Base-by-base conservation (phyloP, 2,888 invertebrate species). In the Catocala fraxini region DNA sequence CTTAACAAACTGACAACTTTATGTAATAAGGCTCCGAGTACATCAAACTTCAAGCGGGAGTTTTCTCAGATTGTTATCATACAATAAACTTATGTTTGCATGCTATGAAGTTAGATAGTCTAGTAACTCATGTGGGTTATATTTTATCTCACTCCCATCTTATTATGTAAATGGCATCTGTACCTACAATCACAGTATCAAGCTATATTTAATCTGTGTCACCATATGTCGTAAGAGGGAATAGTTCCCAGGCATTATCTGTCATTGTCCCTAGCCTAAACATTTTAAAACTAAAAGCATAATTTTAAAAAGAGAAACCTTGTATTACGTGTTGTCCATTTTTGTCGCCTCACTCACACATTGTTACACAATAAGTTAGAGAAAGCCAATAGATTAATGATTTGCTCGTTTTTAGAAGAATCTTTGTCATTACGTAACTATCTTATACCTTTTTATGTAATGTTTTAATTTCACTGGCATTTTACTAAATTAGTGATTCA, bases 341-440 rank as follows among this genome's bases (percentile, higher is more conserved):
- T 57, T 70, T 79, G 78, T 77, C 77, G 70, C 71, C 77, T 72
- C 71, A 73, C 35, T 39, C 35, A 39, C 35, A 39, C 54, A 55
- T 33, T 35, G 46, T 84, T 83, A 81, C 70, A 77, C 76, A 83
- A 84, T 83, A 57, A 63, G 39, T 75, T 60, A 56, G 79, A 73
- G 83, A 84, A 84, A 84, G 84, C 82, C 74, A 75, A 75, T 78
- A 83, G 80, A 83, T 82, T 81, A 82, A 84, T 82, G 82, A 80
- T 75, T 75, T 65, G 76, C 72, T 71, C 68, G 70, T 70, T 83
- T 81, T 80, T 73, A 77, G 70, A 71, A 71, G 71, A 79, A 76
- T 78, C 80, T 71, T 68, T 68, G 42, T 54, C 45, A 61, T 83
- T 80, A 75, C 53, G 64, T 69, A 77, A 82, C 71, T 1, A 48